Evolutionary conservation across 1,140 invertebrate species (phyloP), one percentile per base, ranked within the genome.

Genomic region (Melitaea cinxia): DNA sequence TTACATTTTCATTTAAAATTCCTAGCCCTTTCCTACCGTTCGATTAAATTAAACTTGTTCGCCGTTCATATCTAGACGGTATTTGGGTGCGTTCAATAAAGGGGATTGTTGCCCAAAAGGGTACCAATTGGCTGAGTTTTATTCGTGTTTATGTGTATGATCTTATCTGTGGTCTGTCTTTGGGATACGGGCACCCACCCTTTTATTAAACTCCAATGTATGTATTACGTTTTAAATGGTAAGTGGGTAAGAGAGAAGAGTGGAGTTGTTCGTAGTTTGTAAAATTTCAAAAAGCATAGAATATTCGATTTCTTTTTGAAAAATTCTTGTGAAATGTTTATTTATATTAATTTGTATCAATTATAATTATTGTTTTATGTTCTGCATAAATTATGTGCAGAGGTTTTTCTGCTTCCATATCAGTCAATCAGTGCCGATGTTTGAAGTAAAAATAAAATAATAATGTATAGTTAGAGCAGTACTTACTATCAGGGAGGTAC

Each of bases 121-220:
- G 84, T 83, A 83, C 67, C 80, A 86, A 87, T 87, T 87, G 83
- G 77, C 70, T 57, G 73, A 70, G 77, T 77, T 79, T 85, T 80
- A 83, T 80, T 75, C 74, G 76, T 83, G 79, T 86, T 83, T 87
- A 78, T 78, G 76, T 82, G 70, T 81, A 82, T 82, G 87, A 85
- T 89, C 73, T 85, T 88, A 88, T 89, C 87, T 83, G 78, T 53
- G 78, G 79, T 73, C 66, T 77, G 74, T 78, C 75, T 73, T 75
- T 52, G 70, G 68, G 65, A 86, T 86, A 83, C 78, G 85, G 82
- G 82, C 71, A 62, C 64, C 57, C 73, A 72, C 77, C 72, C 83
- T 84, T 88, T 82, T 89, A 85, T 85, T 86, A 85, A 83, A 80
- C 67, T 72, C 57, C 62, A 64, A 72, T 79, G 72, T 76, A 72